Base-by-base conservation (phyloP, 2,888 invertebrate species). In the Nysson spinosus region DNA sequence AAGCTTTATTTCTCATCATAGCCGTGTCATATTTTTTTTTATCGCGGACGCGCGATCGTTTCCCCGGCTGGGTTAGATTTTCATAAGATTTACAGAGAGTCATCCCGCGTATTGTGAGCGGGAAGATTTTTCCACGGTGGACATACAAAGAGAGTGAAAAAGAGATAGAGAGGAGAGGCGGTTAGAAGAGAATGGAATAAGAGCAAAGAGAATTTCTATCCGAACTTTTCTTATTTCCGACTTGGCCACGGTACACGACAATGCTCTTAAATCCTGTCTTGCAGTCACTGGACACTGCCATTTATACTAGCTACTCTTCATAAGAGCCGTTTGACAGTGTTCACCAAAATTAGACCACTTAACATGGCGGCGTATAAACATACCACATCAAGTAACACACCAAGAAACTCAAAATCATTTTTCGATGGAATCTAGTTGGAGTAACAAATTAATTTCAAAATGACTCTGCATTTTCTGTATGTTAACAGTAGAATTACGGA, bases 241-340 rank as follows among this genome's bases (percentile, higher is more conserved):
- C 69, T 63, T 56, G 72, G 55, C 37, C 65, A 40, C 62, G 55
- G 75, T 71, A 84, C 83, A 85, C 80, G 83, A 83, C 82, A 83
- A 84, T 85, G 83, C 85, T 84, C 83, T 84, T 85, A 85, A 85
- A 85, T 85, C 82, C 81, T 74, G 77, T 55, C 66, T 65, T 67
- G 37, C 22, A 47, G 40, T 50, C 49, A 32, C 32, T 42, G 49
- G 60, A 69, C 71, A 56, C 39, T 30, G 39, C 55, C 68, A 56
- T 75, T n/a, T 72, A 68, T 71, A 58, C 64, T 42, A 22, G 12
- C 40, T 30, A 28, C 58, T 35, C 16, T 66, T 43, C 19, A 11
- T 54, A 39, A 60, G 62, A 74, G 60, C 43, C 30, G 46, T 55
- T 52, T 19, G 17, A 57, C 44, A 46, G 39, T 35, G 47, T 46